phyloP scores from a whole-genome alignment of 2,888 invertebrate genomes.

The Heliconius hortense region DNA sequence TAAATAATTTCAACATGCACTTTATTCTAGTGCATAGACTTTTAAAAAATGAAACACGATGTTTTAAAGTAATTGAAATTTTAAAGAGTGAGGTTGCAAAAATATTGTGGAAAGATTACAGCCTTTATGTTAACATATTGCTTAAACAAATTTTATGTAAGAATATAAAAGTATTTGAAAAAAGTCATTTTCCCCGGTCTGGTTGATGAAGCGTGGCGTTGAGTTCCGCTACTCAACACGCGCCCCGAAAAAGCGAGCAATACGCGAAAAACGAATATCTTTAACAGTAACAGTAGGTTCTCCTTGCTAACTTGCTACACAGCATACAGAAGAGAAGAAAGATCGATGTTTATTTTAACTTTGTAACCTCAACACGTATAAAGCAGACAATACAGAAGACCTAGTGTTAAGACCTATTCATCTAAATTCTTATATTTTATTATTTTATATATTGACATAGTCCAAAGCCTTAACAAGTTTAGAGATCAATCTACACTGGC shows the following conservation, averaged over 20 bases:
- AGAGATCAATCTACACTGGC: conserved; percentile 39
- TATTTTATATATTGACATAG: background rate
- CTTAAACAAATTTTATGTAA: conserved; percentile 9
- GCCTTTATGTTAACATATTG: conserved; percentile 6
- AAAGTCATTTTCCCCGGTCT: background rate
- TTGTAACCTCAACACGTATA: background rate
- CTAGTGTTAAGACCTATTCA: background rate
- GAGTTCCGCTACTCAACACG: too few relatives aligned
- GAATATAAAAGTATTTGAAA: background rate
- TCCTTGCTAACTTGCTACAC: too few relatives aligned
- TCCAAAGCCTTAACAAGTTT: conserved; percentile 8
- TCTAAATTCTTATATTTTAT: background rate
- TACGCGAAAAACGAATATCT: too few relatives aligned
- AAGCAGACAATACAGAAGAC: background rate
- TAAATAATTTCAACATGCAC: conserved; percentile 7
- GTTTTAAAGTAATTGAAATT: conserved; percentile 19
- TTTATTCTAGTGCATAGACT: conserved; percentile 9
- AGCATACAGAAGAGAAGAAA: too few relatives aligned
- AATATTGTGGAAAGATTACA: conserved; percentile 11
- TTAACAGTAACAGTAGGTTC: too few relatives aligned
- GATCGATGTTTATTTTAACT: too few relatives aligned
- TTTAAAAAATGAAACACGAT: conserved; percentile 8
- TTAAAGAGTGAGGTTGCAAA: conserved; percentile 16
- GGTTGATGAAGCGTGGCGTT: too few relatives aligned
- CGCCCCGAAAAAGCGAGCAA: too few relatives aligned